Evolutionary conservation across 2,113 vertebrate species (phyloP), one percentile per base, ranked within the genome.

Genomic region (Coryphaenoides rupestris): DNA sequence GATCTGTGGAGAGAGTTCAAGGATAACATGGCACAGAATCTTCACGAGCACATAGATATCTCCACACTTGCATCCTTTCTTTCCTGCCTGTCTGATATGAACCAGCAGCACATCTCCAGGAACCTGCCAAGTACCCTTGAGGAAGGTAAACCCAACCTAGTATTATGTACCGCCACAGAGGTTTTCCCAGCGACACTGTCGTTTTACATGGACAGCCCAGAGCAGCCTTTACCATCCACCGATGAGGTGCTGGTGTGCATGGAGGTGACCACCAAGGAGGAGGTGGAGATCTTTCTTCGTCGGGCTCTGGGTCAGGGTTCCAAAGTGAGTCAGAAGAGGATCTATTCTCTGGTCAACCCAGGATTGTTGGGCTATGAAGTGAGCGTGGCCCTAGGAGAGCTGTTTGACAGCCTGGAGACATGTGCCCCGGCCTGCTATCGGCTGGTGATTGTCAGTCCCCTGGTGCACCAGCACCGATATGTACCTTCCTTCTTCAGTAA

Each of bases 221-320:
- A 69, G 21, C 82, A 90, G 14, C 84, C 87, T 26, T 73, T 92
- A 33, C 92, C 91, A 0, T 88, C 88, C 1, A 60, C 71, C 4
- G 90, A 92, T 0, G 92, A 93, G 69, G 85, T 92, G 17, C 72
- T 92, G 3, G 75, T 92, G 40, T 93, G 92, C 70, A 80, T 76
- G 4, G 81, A 87, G 2, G 69, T 88, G 17, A 92, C 91, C 17
- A 79, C 83, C 21, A 75, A 84, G 55, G 91, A 93, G 47, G 86
- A 92, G 46, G 86, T 90, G 17, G 89, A 92, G 67, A 84, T 92
- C 60, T 90, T 93, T 45, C 77, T 93, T 14, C 82, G 87, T n/a
- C 77, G 90, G 66, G 88, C 88, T 65, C 79, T 93, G 3, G 57
- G 75, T 7, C 66, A 76, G 55, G 62, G 65, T 5, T 54, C 69